Evolutionary conservation across 2,888 invertebrate species (phyloP), one percentile per base, ranked within the genome.

Genomic region (Trichopoda pennipes): DNA sequence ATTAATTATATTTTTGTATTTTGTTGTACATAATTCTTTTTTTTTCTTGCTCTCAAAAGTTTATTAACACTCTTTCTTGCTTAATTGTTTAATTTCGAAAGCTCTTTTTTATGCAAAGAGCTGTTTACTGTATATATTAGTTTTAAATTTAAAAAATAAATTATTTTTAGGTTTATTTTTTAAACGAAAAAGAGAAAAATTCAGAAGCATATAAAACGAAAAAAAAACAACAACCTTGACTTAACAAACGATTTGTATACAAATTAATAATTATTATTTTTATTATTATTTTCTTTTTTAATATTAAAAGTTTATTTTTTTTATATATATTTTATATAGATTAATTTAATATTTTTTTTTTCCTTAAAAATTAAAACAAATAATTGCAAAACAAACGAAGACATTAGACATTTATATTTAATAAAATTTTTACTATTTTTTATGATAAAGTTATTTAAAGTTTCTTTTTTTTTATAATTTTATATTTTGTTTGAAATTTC

Each of bases 301-400:
- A 75, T 87, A 85, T 87, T 87, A 85, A 83, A 85, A 87, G 58
- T 55, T 83, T 69, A 80, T 83, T 85, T 80, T 82, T 79, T 83
- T 78, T 35, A 58, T 83, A 77, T 60, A 70, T 74, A 79, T 72
- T 83, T 78, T 78, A 53, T 80, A 69, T 80, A 77, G 74, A 70
- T 77, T 77, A 83, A 81, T 77, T 76, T 80, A 61, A 77, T 66
- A 4, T 28, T 2, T 28, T 28, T 49, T 28, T 28, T 49, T 51
- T 73, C 21, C 66, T 75, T 38, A 68, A 79, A 73, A 55, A 61
- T 47, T 23, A 55, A 70, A 70, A 49, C 14, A 73, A 74, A 53
- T 51, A 63, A 51, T 70, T 53, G 75, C 75, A 81, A 81, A 74
- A 83, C 76, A 80, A 80, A 80, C 68, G 68, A 75, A 83, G 64